Conservation (phyloP, 2,797 vertebrate species). For the Platyrinchus mystaceus region DNA sequence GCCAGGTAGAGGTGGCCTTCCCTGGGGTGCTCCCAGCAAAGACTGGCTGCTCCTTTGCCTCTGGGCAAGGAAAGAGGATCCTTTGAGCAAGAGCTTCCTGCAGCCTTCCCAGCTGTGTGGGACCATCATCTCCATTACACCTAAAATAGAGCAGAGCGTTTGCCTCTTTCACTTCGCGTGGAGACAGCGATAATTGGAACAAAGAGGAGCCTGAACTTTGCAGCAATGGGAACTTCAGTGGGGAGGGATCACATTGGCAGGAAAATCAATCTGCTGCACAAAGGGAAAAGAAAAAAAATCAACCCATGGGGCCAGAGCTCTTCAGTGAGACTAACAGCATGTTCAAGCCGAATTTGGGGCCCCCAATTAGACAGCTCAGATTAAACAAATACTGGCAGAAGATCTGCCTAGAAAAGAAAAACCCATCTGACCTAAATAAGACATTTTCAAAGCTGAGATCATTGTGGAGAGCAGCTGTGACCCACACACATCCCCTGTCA, state of each 20-base stretch:
- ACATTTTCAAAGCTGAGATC: neutral
- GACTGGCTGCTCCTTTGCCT: neutral
- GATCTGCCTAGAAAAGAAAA: neutral
- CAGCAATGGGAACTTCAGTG: neutral
- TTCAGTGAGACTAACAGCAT: conserved; percentile 1
- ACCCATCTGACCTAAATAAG: conserved; percentile 34
- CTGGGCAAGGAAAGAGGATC: neutral
- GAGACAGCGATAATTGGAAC: conserved; percentile 53
- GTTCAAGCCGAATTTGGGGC: neutral
- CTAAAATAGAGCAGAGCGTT: conserved; percentile 40
- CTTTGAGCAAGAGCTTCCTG: conserved; percentile 15
- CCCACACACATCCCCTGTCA: neutral
- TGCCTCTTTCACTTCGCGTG: neutral
- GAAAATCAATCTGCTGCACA: conserved; percentile 40
- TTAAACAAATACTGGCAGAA: conserved; percentile 12
- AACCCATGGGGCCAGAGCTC: neutral
- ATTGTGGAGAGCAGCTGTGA: neutral
- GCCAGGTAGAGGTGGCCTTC: neutral
- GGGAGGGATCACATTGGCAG: conserved; percentile 7
- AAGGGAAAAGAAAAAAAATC: neutral
- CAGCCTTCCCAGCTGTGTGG: conserved; percentile 36
- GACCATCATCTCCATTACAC: conserved; percentile 26
- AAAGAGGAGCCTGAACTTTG: conserved; percentile 38
- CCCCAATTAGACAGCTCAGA: conserved; percentile 22
- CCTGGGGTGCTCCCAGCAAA: neutral